Conservation (phyloP, 2,888 invertebrate genomes). For the Scaptomyza flava region DNA sequence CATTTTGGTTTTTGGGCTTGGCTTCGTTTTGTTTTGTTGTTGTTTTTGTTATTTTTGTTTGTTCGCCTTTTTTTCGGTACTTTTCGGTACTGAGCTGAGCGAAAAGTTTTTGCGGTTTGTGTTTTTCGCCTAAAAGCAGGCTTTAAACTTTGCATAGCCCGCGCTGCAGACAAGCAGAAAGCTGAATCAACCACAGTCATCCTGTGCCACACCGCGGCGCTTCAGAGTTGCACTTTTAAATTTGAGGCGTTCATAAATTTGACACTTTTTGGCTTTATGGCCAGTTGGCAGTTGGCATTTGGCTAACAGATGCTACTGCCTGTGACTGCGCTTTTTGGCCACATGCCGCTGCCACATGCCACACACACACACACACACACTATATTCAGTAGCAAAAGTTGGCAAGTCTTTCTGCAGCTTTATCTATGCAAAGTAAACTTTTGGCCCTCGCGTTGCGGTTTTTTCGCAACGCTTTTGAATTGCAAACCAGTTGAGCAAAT, state of each 20-base stretch:
- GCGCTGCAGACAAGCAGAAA: constrained; percentile 21
- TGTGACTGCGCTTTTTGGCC: constrained; percentile 41
- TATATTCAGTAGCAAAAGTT: constrained; percentile 37
- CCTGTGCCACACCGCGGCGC: not conserved
- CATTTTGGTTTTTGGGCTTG: constrained; percentile 65
- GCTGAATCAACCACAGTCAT: constrained; percentile 15
- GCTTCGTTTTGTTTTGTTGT: constrained; percentile 16
- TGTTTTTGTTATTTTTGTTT: constrained; percentile 12
- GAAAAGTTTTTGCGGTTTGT: constrained; percentile 65
- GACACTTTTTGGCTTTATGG: constrained; percentile 72
- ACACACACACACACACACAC: constrained; percentile 10
- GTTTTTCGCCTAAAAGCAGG: constrained; percentile 72
- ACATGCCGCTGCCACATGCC: constrained; percentile 33
- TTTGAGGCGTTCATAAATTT: constrained; percentile 79
- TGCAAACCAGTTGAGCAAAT: constrained; percentile 51
- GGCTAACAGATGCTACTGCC: constrained; percentile 20
- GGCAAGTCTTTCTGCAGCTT: constrained; percentile 72
- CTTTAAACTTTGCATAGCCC: constrained; percentile 70
- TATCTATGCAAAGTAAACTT: constrained; percentile 76
- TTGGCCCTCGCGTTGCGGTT: constrained; percentile 55
- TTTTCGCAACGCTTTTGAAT: constrained; percentile 41
- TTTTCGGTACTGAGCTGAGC: constrained; percentile 2
- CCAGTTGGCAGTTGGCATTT: constrained; percentile 28
- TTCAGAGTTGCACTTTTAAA: constrained; percentile 55
- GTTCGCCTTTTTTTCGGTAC: constrained; percentile 23